Evolutionary conservation across 2,888 invertebrate genomes (phyloP), one percentile per base, ranked within the genome.

Genomic region (Ophonus ardosiacus): DNA sequence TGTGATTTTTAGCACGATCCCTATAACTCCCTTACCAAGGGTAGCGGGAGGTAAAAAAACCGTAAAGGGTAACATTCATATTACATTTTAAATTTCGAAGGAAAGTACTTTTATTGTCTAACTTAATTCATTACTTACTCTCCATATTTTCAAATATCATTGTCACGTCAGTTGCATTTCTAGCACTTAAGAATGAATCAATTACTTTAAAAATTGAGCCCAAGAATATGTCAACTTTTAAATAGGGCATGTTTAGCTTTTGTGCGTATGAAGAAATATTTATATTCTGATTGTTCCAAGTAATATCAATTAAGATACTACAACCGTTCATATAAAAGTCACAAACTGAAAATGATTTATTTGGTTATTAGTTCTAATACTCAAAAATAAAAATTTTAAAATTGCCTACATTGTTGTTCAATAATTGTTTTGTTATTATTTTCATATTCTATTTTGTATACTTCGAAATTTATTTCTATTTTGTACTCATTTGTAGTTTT

Each of bases 111-210:
- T 31, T 24, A 24, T 24, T 31, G 31, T 31, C 31, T 13, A 51
- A 51, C 13, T 51, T 13, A 13, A 10, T 51, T 51, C 2, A 2
- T 51, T 71, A 71, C 68, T 74, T 74, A 74, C 71, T 74, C 10
- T 74, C 43, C 18, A 21, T 43, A 18, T 74, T 74, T 71, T 74
- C 71, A 74, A 82, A 74, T 13, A 82, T 59, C 6, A 82, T 51
- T 15, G 63, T 59, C 13, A 82, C 57, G 57, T 82, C 82, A 5
- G 18, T 82, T 6, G 59, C 71, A 82, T 82, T 82, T 74, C 74
- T 71, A 10, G 38, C 38, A 74, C 31, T n/a, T 40, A 82, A 59
- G 71, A 59, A 82, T 7, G 56, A 24, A 24, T 82, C 74, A 17
- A 82, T 15, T n/a, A 82, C 59, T 38, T 38, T 40, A 10, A 82